Conservation (phyloP, 64 coral and sea anemone genomes). For the Catalaphyllia jardinei region DNA sequence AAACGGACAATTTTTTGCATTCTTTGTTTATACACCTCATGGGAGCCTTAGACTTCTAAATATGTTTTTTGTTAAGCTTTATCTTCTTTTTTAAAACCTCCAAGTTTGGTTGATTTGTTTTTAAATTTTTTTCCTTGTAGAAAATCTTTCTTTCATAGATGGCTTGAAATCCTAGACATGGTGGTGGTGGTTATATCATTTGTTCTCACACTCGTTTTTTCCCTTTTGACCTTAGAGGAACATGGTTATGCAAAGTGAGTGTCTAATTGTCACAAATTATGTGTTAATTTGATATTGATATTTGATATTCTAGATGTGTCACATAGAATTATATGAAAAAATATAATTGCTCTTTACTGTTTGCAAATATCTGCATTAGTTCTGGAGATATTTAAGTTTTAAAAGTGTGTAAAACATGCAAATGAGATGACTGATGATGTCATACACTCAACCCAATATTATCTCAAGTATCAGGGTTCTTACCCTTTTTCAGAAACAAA, state of each 20-base stretch:
- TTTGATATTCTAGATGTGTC: no score
- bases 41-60: neutral
- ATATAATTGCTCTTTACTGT: no score
- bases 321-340: no score
- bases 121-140: slow-evolving; percentile 25
- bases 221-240: slow-evolving; percentile 58
- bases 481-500: no score
- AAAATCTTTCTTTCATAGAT: slow-evolving; percentile 81
- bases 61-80: neutral
- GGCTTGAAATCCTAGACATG: slow-evolving; percentile 93
- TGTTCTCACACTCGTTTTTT: slow-evolving; percentile 70
- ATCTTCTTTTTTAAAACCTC: neutral
- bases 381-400: no score
- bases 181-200: slow-evolving; percentile 81
- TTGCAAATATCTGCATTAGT: no score
- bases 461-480: no score
- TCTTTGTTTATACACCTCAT: neutral
- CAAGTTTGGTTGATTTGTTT: no score
- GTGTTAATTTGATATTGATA: no score
- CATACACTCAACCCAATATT: no score
- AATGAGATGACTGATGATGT: no score
- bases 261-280: neutral
- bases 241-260: slow-evolving; percentile 94
- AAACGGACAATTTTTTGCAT: neutral
- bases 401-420: no score